Percentiles rank a stretch among this genome's conserved stretches.
phyloP scores from a whole-genome alignment of 2,888 invertebrate species.

The Tenthredo notha region DNA sequence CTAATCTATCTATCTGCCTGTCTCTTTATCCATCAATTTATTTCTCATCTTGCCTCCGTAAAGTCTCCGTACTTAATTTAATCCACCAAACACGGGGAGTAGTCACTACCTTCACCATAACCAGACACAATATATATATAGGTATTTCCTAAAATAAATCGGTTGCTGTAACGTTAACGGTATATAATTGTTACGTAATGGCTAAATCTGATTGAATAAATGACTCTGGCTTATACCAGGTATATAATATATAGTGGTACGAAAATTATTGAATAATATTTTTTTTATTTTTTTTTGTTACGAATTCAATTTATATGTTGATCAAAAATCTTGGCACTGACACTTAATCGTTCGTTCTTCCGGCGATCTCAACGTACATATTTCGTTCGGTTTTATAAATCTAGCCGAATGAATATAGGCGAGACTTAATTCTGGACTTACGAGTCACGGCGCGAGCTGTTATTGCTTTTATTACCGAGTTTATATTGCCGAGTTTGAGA shows the following conservation, averaged over 20 bases:
- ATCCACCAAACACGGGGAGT: background rate
- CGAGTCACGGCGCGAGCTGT: background rate
- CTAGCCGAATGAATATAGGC: background rate
- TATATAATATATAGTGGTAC: background rate
- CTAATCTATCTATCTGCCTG: constrained; percentile 17
- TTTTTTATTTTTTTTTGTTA: too few relatives aligned
- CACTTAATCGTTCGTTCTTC: background rate
- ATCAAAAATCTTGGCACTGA: constrained; percentile 1
- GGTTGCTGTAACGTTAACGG: background rate
- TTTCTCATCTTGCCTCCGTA: constrained; percentile 8
- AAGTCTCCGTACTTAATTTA: constrained; percentile 8
- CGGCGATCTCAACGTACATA: background rate
- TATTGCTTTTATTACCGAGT: constrained; percentile 5
- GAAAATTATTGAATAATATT: background rate
- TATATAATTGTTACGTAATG: background rate
- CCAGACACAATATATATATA: background rate
- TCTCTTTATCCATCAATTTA: constrained; percentile 27
- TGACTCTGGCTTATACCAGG: background rate
- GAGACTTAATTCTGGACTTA: constrained; percentile 19
- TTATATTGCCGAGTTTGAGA: background rate
- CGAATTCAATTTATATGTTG: background rate
- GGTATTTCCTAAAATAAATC: background rate
- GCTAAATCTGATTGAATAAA: background rate
- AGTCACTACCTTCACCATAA: background rate
- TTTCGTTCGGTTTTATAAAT: background rate